Base-by-base conservation (phyloP, 2,888 invertebrate genomes). In the Diaprepes abbreviatus region DNA sequence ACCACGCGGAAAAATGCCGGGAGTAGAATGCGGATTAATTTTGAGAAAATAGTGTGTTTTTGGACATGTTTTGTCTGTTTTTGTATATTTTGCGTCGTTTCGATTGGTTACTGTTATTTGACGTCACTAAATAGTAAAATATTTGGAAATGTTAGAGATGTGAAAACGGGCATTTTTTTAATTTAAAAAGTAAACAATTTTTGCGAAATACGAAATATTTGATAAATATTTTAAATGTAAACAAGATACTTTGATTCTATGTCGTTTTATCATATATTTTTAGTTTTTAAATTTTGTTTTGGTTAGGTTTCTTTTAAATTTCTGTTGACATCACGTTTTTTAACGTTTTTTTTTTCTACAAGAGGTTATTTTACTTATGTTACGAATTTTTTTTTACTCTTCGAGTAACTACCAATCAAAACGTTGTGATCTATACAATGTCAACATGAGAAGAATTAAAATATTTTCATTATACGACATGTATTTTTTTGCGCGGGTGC, bases 41-140 rank as follows among this genome's bases (percentile, higher is more conserved):
- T 55, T 24, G 17, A 10, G n/a, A 38, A 28, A 83, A 84, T 74
- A 73, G 86, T 71, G 81, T 83, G 73, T 83, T 85, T 45, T 45
- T 12, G 9, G 9, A 28, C 21, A 19, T 7, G 1, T 28, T 50
- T 45, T n/a, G 1, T 21, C 21, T 24, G 0, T 28, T 28, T 31
- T 50, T 16, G 28, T 28, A 28, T 7, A 19, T 1, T 5, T 28
- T 16, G 9, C 48, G 16, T 16, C 14, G 28, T 28, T 50, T 48
- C 17, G 48, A 24, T 43, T 43, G 38, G 14, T 19, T 5, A 19
- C 40, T 10, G n/a, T 35, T n/a, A n/a, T 35, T n/a, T n/a, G 24
- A 9, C 17, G 43, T 43, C 19, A 10, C 14, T 24, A 5, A n/a
- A 24, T 24, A 24, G 3, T 24, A 24, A 35, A 35, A 35, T 1